A percentile compares a stretch with the other conserved stretches of the same genome.
These are phyloP conservation scores for Myanophis thanlyinensis DNA, from an alignment of 2,113 vertebrate genomes.

Conservation along the genomic window DNA sequence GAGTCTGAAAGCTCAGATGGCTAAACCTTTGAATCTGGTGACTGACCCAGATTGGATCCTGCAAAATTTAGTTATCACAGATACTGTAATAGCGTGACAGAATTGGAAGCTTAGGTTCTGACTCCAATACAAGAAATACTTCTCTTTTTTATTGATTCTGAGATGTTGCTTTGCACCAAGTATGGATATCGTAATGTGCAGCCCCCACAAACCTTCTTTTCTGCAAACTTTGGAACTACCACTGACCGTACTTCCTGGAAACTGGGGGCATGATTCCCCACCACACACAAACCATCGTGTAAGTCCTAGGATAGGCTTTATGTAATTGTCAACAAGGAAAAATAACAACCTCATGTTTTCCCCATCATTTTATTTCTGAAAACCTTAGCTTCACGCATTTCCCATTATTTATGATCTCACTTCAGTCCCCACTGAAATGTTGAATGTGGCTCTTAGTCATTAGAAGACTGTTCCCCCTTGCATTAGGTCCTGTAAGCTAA, in stretches of 20 bases:
- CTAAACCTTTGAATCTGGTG: not conserved
- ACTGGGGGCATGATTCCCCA: not conserved
- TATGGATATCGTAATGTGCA: not conserved
- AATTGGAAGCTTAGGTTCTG: not conserved
- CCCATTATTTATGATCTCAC: not conserved
- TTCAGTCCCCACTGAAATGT: not conserved
- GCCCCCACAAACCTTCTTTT: not conserved
- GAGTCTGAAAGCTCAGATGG: not conserved
- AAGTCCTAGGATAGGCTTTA: not conserved
- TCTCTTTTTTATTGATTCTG: not conserved
- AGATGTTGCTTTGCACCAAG: not conserved
- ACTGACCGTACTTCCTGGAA: not conserved
- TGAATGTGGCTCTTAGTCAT: not conserved
- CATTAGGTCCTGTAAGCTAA: not conserved
- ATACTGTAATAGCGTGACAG: not conserved
- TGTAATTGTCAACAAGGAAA: not conserved
- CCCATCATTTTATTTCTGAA: not conserved
- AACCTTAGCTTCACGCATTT: not conserved
- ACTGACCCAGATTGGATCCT: not conserved
- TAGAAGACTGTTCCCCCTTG: not conserved
- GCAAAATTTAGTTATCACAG: not conserved
- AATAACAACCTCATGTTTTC: not conserved
- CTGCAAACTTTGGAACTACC: not conserved
- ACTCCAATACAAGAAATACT: not conserved
- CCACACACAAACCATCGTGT: not conserved